Evolutionary conservation across 2,888 invertebrate genomes (phyloP), one percentile per base, ranked within the genome.

Genomic region (Sisyra nigra): DNA sequence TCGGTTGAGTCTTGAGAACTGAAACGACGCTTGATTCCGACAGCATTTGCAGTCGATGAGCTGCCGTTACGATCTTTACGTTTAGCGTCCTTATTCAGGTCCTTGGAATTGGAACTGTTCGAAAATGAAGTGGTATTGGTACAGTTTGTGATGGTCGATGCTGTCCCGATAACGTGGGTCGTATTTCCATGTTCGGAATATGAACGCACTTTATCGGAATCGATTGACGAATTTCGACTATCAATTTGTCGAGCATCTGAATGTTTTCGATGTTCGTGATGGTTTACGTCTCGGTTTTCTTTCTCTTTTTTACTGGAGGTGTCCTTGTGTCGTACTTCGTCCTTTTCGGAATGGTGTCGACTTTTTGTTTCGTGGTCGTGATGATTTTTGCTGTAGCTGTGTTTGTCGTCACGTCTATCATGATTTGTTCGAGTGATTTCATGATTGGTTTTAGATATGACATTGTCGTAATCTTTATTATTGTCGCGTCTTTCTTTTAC

Each of bases 1-100:
- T 74, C 72, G 41, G 67, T 51, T 53, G 71, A 72, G 45, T 86
- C 86, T 57, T 86, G 85, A 2, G 81, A 81, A 48, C 85, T 85
- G 54, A 83, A 72, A 46, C 86, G 71, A 41, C 87, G 69, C 60
- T 87, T 87, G 44, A 70, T 66, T 1, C 78, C 73, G 24, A 80
- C 70, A 7, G 7, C 24, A 24, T 24, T 37, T 46, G 70, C 70
- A 3, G 76, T 73, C 3, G 77, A 76, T 50, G 75, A 61, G 57
- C 72, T 74, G 57, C 71, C 76, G 44, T 72, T 64, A 36, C 74
- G 66, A 53, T 76, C 76, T 59, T 75, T 74, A 34, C 73, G 61
- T 57, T 73, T 72, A 19, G 37, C 43, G 13, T 43, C 24, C 7
- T 24, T 24, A 7, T 24, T 24, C 5, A 7, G 24, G 24, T 24